phyloP scores from a whole-genome alignment of 2,888 invertebrate genomes.

The Lasioglossum zephyrum region DNA sequence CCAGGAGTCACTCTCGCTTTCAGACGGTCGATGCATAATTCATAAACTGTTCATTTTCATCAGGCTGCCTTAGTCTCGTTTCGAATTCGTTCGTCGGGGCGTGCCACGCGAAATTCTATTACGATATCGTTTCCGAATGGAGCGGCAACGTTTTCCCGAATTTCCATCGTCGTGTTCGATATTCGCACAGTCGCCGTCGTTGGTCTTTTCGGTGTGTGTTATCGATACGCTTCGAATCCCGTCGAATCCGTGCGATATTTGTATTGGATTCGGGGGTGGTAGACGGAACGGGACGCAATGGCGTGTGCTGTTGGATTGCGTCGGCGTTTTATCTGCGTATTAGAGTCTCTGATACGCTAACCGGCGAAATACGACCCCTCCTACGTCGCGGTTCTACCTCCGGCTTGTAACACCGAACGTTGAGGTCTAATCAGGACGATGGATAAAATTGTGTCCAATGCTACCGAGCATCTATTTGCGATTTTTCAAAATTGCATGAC shows the following conservation, averaged over 20 bases:
- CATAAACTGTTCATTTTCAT: constrained; percentile 1
- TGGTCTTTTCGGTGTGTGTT: not conserved
- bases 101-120: not conserved
- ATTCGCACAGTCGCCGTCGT: not conserved
- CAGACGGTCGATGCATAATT: not conserved
- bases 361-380: not conserved
- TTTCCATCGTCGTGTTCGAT: constrained; percentile 2
- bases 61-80: not conserved
- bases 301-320: not conserved
- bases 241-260: constrained; percentile 1
- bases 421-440: not conserved
- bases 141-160: not conserved
- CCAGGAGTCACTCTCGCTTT: not conserved
- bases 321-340: not conserved
- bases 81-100: not conserved
- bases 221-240: not conserved
- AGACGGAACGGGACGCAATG: not conserved
- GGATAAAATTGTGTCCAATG: not conserved
- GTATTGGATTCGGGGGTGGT: not conserved
- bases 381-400: not conserved
- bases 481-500: too few relatives aligned
- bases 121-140: not conserved
- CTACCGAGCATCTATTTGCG: too few relatives aligned
- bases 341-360: not conserved
- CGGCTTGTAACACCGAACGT: not conserved